These are phyloP conservation scores for Myrmecobius fasciatus DNA, from an alignment of 2,113 vertebrate genomes.

Conservation along the genomic window DNA sequence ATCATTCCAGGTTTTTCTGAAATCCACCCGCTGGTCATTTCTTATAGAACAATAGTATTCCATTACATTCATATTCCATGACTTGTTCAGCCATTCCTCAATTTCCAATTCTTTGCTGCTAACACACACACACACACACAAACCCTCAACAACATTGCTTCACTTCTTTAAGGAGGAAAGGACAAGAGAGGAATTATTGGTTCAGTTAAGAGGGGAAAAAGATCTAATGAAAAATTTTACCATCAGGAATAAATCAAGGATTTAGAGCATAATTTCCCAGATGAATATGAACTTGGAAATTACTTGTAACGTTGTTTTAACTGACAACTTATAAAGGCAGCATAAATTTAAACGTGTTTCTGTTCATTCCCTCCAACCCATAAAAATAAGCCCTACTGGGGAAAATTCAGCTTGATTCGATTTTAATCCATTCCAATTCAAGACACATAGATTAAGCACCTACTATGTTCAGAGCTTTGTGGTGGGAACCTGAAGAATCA, in stretches of 20 bases:
- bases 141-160: too few species aligned
- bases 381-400: slow-evolving; percentile 16
- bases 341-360: slow-evolving; percentile 40
- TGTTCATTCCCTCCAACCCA: not conserved
- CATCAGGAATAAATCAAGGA: slow-evolving; percentile 69
- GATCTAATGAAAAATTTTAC: slow-evolving; percentile 63
- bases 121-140: too few species aligned
- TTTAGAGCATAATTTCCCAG: slow-evolving; percentile 53
- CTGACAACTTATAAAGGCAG: slow-evolving; percentile 40
- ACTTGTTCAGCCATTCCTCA: too few species aligned
- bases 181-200: slow-evolving; percentile 76
- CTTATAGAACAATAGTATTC: too few species aligned
- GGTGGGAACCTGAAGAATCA: not conserved
- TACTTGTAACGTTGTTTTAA: slow-evolving; percentile 41
- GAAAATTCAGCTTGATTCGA: not conserved
- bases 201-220: slow-evolving; percentile 75
- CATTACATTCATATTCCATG: too few species aligned
- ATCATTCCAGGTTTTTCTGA: too few species aligned
- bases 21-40: too few species aligned
- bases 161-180: not conserved
- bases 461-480: not conserved
- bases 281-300: slow-evolving; percentile 21
- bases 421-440: not conserved
- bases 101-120: too few species aligned
- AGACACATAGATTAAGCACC: not conserved